Base-by-base conservation (phyloP, 2,888 invertebrate genomes). In the Ichneumon xanthorius region DNA sequence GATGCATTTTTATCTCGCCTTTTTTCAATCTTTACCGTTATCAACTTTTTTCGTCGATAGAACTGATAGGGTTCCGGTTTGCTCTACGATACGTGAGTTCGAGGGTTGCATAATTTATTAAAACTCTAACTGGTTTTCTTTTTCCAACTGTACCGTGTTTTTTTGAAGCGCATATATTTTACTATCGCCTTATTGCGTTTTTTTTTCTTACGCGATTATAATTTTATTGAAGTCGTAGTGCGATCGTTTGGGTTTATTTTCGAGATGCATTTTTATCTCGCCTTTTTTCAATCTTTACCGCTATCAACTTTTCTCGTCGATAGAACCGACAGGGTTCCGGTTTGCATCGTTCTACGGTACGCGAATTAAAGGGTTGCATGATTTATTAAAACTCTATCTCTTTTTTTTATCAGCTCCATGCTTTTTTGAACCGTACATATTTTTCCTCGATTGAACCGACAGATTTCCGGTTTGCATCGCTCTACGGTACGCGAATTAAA, bases 301-400 rank as follows among this genome's bases (percentile, higher is more conserved):
- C n/a, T 53, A 53, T 53, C 19, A 19, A 26, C 58, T 58, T 72
- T 72, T 72, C 58, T 19, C 22, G 37, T 58, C 53, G n/a, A 40
- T 19, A 22, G 37, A 37, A 22, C 22, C 37, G 40, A 33, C 11
- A 14, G 19, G 0, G 22, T 37, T 37, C 55, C 22, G 55, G 22
- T 55, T 53, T 53, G n/a, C 53, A 53, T 53, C n/a, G 53, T 19
- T 53, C 2, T 53, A 6, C 5, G 53, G 14, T 14, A 16, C 7
- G 53, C 5, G 19, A 53, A 19, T 19, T 9, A 6, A 22, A 22
- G 22, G 3, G 19, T 55, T 22, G 22, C 22, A 9, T 2, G 3
- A 5, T 55, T 22, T 22, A n/a, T 22, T 19, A 3, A 5, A 3
- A 22, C 9, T 19, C 22, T 7, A 9, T 9, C 33, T 55, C 22